A percentile compares a stretch with the other conserved stretches of the same genome.
Evolutionary conservation across 1,140 invertebrate species (phyloP).

Genomic region (Tetragnatha versicolor): DNA sequence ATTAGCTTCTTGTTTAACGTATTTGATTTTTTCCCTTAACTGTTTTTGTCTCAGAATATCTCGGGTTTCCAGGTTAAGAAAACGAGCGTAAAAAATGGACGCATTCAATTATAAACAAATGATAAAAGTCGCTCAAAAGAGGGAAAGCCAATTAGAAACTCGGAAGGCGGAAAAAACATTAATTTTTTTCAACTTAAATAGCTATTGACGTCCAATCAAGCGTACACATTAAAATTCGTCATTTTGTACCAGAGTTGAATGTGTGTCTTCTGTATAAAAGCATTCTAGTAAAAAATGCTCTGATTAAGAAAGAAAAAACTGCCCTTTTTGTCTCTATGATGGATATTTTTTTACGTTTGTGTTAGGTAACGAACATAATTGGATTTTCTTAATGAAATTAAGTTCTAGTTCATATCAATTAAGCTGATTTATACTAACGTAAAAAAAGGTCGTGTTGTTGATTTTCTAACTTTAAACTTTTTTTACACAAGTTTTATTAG

Average conservation of each 20-base stretch:
- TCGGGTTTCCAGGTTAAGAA: neutral
- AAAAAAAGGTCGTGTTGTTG: no score
- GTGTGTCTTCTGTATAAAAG: no score
- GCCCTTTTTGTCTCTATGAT: neutral
- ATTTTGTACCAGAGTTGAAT: conserved; percentile 4
- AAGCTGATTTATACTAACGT: no score
- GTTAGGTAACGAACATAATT: neutral
- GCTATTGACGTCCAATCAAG: neutral
- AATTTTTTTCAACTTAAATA: neutral
- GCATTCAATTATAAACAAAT: conserved; percentile 17
- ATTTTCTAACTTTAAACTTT: no score
- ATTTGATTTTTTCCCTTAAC: neutral
- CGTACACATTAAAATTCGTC: neutral
- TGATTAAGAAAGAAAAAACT: no score
- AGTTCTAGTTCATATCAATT: no score
- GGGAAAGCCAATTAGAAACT: neutral
- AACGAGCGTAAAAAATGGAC: neutral
- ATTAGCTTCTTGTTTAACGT: conserved; percentile 5
- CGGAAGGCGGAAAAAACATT: neutral
- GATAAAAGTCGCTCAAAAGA: neutral
- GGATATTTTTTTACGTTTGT: neutral
- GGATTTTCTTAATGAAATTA: neutral
- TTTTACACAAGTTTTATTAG: no score
- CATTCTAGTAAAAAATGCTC: no score
- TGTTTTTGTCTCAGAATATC: neutral